Evolutionary conservation across 2,113 vertebrate species (phyloP).

Genomic region (Engystomops pustulosus): DNA sequence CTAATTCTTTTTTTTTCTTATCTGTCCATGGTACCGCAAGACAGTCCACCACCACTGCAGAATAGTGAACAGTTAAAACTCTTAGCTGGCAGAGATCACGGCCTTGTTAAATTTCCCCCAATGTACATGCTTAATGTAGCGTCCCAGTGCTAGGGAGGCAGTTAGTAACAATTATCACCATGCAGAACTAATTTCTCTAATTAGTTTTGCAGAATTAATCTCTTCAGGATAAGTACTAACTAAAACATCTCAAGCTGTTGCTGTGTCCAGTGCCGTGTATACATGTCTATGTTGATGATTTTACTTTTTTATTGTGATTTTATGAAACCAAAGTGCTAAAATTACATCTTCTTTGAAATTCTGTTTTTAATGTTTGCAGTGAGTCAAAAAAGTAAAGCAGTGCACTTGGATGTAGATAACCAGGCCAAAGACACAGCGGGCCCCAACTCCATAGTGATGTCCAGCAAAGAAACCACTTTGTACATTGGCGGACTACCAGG

Average conservation of each 20-base stretch:
- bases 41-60: not conserved
- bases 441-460: conserved; percentile 61
- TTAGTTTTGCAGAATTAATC: conserved; percentile 19
- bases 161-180: conserved; percentile 12
- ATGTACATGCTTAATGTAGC: not conserved
- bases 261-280: not conserved
- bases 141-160: not conserved
- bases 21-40: not conserved
- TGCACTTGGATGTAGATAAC: conserved; percentile 83
- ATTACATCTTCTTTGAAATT: not conserved
- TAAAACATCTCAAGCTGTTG: not conserved
- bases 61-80: not conserved
- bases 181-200: not conserved
- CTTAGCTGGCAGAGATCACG: not conserved
- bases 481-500: conserved; percentile 89
- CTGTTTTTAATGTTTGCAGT: conserved; percentile 71
- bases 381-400: conserved; percentile 76
- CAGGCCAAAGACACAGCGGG: conserved; percentile 76
- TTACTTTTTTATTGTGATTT: not conserved
- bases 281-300: not conserved
- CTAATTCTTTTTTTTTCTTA: not conserved
- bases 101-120: not conserved
- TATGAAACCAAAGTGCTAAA: not conserved
- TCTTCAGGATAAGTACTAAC: not conserved
- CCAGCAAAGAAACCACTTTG: conserved; percentile 71